Conservation (phyloP, 2,797 vertebrate species). For the Lutjanus campechanus region DNA sequence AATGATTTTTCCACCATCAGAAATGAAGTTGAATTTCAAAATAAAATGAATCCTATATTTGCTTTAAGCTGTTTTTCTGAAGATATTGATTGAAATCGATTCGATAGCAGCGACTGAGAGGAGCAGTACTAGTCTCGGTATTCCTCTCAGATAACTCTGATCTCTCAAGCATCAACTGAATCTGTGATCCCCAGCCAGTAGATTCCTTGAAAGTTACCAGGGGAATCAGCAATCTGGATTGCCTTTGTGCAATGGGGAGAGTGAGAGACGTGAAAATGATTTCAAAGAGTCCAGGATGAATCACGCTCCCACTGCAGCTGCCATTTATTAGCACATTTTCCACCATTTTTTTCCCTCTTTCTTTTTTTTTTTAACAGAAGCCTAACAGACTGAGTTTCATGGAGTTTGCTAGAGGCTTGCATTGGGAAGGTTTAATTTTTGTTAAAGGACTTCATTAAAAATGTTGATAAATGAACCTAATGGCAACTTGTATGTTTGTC, state of each 20-base stretch:
- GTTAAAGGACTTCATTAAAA: conserved; percentile 49
- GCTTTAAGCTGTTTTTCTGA: conserved; percentile 2
- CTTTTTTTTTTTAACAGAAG: conserved; percentile 34
- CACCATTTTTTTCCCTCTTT: conserved; percentile 27
- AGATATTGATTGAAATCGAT: conserved; percentile 34
- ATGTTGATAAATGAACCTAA: conserved; percentile 44
- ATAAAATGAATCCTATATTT: conserved; percentile 6
- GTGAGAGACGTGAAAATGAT: conserved; percentile 76
- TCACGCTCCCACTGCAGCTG: conserved; percentile 68
- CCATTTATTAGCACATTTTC: conserved; percentile 75
- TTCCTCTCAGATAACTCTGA: conserved; percentile 58
- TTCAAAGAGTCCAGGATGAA: conserved; percentile 82
- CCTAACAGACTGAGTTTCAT: conserved; percentile 33
- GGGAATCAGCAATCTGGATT: conserved; percentile 79
- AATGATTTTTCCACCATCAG: neutral
- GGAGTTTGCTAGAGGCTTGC: conserved; percentile 32
- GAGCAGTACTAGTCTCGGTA: conserved; percentile 22
- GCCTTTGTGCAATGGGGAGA: conserved; percentile 72
- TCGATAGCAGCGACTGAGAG: conserved; percentile 12
- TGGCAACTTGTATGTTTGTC: conserved; percentile 44
- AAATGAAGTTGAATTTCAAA: neutral
- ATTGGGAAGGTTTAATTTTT: conserved; percentile 20
- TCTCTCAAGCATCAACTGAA: conserved; percentile 63
- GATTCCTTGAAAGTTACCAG: conserved; percentile 78
- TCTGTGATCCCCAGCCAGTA: conserved; percentile 65